Evolutionary conservation across 1,140 invertebrate genomes (phyloP), one percentile per base, ranked within the genome.

Genomic region (Heliconius congener): DNA sequence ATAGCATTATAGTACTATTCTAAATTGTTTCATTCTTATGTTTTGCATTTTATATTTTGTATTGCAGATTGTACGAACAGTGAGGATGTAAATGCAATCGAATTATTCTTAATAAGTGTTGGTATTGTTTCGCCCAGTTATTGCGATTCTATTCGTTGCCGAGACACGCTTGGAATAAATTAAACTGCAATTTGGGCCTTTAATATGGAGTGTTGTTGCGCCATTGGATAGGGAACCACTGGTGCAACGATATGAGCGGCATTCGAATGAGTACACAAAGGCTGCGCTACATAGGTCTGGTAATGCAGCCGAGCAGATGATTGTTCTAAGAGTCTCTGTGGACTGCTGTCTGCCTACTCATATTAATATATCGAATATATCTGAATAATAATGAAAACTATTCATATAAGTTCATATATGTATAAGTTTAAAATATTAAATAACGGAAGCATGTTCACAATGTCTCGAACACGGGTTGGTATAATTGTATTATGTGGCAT

Each of bases 121-220:
- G 87, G 87, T 87, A 93, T 90, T 90, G 90, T 93, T 94, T 93
- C 90, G 86, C 76, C 85, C 86, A 84, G 91, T 91, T 93, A 93
- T 93, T 93, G 89, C 90, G 87, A 93, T 93, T 93, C 88, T 66
- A 66, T 66, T 30, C 86, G 90, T 92, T 93, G 88, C 90, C 86
- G 90, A 88, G 90, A 94, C 92, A 93, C 93, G 93, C 91, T 84
- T 89, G 83, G 93, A 92, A 94, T 94, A 93, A 93, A 93, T 93
- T 93, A 93, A 93, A 93, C 87, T 93, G 90, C 90, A 93, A 93
- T 93, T 94, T 92, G 88, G 84, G 88, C 87, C 86, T 92, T 93
- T 94, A 93, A 93, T 94, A 93, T 91, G 89, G 87, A 91, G 90
- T 93, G 89, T 90, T 93, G 92, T 92, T 89, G 83, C 88, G 88